Percentiles rank a stretch among this genome's conserved stretches.
These are phyloP conservation scores for Chelon labrosus DNA, from an alignment of 2,797 vertebrate genomes.

Conservation along the genomic window DNA sequence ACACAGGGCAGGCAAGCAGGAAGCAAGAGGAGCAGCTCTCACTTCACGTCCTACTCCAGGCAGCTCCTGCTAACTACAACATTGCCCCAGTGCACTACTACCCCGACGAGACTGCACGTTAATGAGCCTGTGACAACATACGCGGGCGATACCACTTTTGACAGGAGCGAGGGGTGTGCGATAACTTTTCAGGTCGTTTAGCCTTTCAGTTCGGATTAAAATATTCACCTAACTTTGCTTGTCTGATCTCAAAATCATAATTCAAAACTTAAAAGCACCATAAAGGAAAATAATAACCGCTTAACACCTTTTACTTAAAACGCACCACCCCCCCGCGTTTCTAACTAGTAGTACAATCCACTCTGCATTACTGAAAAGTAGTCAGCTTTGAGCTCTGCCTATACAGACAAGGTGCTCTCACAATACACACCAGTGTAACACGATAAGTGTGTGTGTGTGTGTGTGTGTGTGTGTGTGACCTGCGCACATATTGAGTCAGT, in stretches of 20 bases:
- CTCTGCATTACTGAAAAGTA: conserved; percentile 75
- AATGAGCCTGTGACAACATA: conserved; percentile 73
- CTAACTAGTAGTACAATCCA: conserved; percentile 42
- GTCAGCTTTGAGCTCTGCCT: conserved; percentile 64
- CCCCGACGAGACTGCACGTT: conserved; percentile 66
- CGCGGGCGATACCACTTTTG: conserved; percentile 50
- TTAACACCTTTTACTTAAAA: background rate
- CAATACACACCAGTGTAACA: conserved; percentile 42
- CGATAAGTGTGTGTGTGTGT: too few species aligned
- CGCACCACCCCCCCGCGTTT: background rate
- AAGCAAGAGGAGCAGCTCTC: conserved; percentile 42
- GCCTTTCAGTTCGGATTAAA: rapidly evolving
- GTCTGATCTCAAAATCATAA: rapidly evolving
- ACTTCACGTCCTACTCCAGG: conserved; percentile 45
- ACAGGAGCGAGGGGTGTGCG: background rate
- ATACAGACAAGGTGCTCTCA: conserved; percentile 49
- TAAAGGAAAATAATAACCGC: background rate
- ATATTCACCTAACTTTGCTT: rapidly evolving
- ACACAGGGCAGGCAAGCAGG: conserved; percentile 34
- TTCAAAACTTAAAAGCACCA: rapidly evolving
- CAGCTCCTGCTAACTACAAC: conserved; percentile 67
- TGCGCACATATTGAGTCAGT: conserved; percentile 1
- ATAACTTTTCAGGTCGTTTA: background rate
- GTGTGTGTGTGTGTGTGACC: conserved; percentile 21
- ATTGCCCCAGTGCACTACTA: conserved; percentile 57